Percentiles rank a stretch among this genome's conserved stretches.
Evolutionary conservation across 2,113 vertebrate genomes (phyloP).

Genomic region (Rhizomys pruinosus): DNA sequence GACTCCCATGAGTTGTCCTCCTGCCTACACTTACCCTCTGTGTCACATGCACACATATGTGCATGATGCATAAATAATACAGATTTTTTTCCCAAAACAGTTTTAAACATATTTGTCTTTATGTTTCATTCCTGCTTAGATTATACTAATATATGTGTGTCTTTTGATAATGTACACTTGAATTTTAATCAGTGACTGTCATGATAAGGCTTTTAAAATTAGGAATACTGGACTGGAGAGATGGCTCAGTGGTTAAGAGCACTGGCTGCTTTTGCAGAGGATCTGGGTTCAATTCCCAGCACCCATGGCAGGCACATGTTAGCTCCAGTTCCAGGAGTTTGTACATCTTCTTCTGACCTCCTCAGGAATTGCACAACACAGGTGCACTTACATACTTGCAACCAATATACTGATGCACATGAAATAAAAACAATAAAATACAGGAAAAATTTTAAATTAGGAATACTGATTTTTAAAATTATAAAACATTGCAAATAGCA

Average conservation of each 20-base stretch:
- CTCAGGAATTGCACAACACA: too few species aligned
- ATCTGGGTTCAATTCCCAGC: too few species aligned
- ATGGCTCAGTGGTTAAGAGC: too few species aligned
- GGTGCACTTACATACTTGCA: too few species aligned
- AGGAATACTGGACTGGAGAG: background rate
- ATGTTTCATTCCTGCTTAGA: conserved; percentile 18
- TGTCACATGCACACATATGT: background rate
- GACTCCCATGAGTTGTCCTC: background rate
- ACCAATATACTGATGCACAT: too few species aligned
- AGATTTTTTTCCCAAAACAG: background rate
- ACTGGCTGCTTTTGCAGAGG: too few species aligned
- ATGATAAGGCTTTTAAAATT: background rate
- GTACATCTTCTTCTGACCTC: too few species aligned
- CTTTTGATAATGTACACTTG: conserved; percentile 29
- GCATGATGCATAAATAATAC: background rate
- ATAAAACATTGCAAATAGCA: background rate
- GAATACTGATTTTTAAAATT: conserved; percentile 45
- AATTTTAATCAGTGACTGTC: conserved; percentile 54
- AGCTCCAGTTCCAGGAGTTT: too few species aligned
- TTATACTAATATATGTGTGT: conserved; percentile 1
- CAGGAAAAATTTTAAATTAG: conserved; percentile 7
- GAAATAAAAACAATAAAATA: too few species aligned
- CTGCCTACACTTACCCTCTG: background rate
- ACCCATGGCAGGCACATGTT: too few species aligned
- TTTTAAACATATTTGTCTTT: conserved; percentile 19